These are phyloP conservation scores for Temnothorax unifasciatus DNA, from an alignment of 2,888 invertebrate genomes.

Conservation along the genomic window DNA sequence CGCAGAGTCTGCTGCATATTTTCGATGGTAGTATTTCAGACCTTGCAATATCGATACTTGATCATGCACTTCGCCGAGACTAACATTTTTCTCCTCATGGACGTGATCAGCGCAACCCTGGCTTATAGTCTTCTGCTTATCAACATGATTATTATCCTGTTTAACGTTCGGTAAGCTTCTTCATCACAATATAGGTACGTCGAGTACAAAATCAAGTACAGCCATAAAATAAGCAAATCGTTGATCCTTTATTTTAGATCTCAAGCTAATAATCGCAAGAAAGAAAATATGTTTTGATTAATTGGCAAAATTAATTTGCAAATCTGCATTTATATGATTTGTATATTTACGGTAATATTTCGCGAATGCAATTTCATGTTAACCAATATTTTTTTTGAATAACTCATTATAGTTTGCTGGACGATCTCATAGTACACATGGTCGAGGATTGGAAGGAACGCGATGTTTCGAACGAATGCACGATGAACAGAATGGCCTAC, in stretches of 20 bases:
- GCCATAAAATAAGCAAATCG: not conserved
- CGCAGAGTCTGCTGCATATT: conserved; percentile 43
- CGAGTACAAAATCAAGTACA: not conserved
- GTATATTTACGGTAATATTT: not conserved
- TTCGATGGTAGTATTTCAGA: conserved; percentile 33
- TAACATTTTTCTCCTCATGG: conserved; percentile 38
- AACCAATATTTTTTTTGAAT: not conserved
- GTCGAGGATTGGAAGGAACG: conserved; percentile 57
- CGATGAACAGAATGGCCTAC: conserved; percentile 42
- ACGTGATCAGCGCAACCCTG: conserved; percentile 53
- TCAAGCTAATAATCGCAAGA: not conserved
- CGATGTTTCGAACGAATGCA: conserved; percentile 38
- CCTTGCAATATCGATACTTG: conserved; percentile 60
- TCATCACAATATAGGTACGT: too few species aligned
- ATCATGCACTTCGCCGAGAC: conserved; percentile 31
- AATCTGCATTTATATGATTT: not conserved
- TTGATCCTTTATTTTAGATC: not conserved
- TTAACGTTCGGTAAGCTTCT: conserved; percentile 57
- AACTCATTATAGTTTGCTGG: conserved; percentile 49
- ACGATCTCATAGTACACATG: conserved; percentile 52
- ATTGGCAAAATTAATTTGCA: not conserved
- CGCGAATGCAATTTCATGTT: not conserved
- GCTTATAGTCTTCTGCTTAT: conserved; percentile 45
- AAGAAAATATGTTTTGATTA: not conserved
- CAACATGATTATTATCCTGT: conserved; percentile 55